Percentiles rank a stretch among this genome's conserved stretches.
These are phyloP conservation scores for Plutomurus gul DNA, from an alignment of 1,140 invertebrate genomes.

Conservation along the genomic window DNA sequence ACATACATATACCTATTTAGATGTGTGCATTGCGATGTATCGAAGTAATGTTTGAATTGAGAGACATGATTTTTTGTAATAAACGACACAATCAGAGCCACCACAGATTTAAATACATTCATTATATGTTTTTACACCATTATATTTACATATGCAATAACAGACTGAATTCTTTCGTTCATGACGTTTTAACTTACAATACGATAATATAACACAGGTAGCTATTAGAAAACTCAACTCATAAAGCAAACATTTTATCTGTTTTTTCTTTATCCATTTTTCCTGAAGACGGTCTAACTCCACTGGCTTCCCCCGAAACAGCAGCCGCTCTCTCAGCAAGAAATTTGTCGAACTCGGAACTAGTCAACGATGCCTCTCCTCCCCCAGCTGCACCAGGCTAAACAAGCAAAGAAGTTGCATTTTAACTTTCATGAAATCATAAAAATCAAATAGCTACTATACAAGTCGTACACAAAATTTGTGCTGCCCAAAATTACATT, in stretches of 20 bases:
- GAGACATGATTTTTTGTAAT: no score
- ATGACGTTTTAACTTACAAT: no score
- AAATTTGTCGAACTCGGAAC: conserved; percentile 91
- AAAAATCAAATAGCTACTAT: conserved; percentile 10
- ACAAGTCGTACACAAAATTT: background rate
- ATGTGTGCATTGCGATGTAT: no score
- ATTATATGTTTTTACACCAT: no score
- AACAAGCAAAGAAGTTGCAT: background rate
- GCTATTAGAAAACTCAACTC: conserved; percentile 14
- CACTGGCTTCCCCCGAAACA: conserved; percentile 57
- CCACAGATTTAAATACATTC: no score
- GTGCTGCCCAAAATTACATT: no score
- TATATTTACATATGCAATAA: no score
- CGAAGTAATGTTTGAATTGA: no score
- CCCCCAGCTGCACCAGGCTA: conserved; percentile 46
- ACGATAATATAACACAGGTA: no score
- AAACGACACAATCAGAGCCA: no score
- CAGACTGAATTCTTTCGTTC: no score
- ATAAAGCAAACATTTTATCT: conserved; percentile 35
- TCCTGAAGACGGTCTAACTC: conserved; percentile 37
- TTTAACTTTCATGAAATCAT: conserved; percentile 46
- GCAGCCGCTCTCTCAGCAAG: conserved; percentile 84
- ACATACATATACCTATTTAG: no score
- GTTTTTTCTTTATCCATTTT: conserved; percentile 37
- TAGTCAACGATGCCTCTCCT: conserved; percentile 74